A percentile compares a stretch with the other conserved stretches of the same genome.
Conservation (phyloP, 1,140 invertebrate species). For the Trichonephila inaurata region DNA sequence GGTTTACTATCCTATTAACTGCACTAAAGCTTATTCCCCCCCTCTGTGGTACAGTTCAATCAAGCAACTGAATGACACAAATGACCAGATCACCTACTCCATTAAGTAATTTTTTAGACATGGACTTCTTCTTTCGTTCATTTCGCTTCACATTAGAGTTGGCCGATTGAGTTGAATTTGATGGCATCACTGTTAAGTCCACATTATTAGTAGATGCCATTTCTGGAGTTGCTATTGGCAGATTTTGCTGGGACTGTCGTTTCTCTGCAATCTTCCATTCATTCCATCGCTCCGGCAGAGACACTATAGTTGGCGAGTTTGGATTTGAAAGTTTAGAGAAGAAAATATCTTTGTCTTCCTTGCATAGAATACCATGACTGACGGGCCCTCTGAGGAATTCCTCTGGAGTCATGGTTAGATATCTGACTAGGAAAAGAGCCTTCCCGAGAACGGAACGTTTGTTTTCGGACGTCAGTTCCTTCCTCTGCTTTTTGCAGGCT, state of each 20-base stretch:
- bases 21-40: neutral
- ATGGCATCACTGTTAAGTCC: conserved; percentile 31
- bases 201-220: neutral
- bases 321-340: conserved; percentile 77
- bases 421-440: conserved; percentile 85
- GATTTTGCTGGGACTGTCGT: conserved; percentile 17
- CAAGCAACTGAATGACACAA: conserved; percentile 77
- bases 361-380: conserved; percentile 80
- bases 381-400: conserved; percentile 83
- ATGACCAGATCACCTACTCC: conserved; percentile 77
- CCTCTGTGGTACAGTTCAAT: conserved; percentile 33
- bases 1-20: neutral
- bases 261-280: conserved; percentile 61
- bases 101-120: conserved; percentile 77
- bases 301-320: neutral
- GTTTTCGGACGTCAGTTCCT: conserved; percentile 84
- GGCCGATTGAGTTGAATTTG: conserved; percentile 63
- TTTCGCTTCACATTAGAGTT: conserved; percentile 5
- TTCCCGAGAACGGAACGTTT: conserved; percentile 85
- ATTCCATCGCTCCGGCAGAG: conserved; percentile 72
- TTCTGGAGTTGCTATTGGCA: conserved; percentile 25
- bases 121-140: conserved; percentile 74
- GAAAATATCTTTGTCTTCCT: conserved; percentile 80
- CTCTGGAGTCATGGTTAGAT: conserved; percentile 84
- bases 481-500: conserved; percentile 85